Conservation (phyloP, 2,797 vertebrate genomes). For the Oreochromis mossambicus region DNA sequence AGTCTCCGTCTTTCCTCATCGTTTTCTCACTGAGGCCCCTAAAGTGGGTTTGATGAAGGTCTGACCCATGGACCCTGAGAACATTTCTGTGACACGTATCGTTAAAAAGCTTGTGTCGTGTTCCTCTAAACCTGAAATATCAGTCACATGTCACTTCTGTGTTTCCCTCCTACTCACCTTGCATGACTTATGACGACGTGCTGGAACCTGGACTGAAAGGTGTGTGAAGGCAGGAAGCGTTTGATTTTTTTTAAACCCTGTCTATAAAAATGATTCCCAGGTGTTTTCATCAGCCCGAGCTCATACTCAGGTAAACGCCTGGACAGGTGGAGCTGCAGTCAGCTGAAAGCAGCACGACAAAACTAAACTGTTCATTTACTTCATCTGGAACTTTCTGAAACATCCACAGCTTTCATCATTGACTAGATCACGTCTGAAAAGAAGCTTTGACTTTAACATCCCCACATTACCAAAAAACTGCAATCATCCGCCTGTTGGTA, state of each 20-base stretch:
- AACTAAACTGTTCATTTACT: neutral
- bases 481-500: neutral
- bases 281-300: constrained; percentile 1
- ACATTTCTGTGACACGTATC: neutral
- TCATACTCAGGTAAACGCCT: neutral
- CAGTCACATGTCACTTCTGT: neutral
- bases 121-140: constrained; percentile 6
- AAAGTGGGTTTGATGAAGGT: neutral
- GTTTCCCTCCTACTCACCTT: neutral
- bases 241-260: neutral
- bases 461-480: neutral
- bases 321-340: constrained; percentile 11
- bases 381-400: neutral
- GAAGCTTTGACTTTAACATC: neutral
- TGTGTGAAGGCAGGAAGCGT: neutral
- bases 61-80: constrained; percentile 41
- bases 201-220: constrained; percentile 9
- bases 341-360: neutral
- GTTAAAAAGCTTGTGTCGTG: neutral
- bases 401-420: neutral
- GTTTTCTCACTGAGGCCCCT: neutral
- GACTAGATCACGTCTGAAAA: neutral
- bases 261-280: constrained; percentile 18
- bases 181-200: neutral
- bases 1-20: constrained; percentile 23